Percentiles rank a stretch among this genome's conserved stretches.
phyloP scores from a whole-genome alignment of 2,797 vertebrate species.

The Anas bernieri region DNA sequence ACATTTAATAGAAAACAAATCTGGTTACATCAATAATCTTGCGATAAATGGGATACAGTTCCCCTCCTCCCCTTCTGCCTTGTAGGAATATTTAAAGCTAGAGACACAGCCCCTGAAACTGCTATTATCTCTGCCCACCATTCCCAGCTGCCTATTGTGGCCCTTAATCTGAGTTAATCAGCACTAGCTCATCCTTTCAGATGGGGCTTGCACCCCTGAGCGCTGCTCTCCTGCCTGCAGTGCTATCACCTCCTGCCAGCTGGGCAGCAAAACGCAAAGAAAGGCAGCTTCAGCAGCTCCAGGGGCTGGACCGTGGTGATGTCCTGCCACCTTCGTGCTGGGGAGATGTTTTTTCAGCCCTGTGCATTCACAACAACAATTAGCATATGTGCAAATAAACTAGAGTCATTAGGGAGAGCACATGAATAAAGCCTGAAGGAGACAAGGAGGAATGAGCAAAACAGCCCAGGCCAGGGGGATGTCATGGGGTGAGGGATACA shows the following conservation, averaged over 20 bases:
- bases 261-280: not conserved
- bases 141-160: slow-evolving; percentile 38
- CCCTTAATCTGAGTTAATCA: slow-evolving; percentile 57
- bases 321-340: not conserved
- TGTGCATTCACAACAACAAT: not conserved
- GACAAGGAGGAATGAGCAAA: not conserved
- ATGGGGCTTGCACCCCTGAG: not conserved
- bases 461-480: not conserved
- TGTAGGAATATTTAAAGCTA: not conserved
- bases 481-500: not conserved
- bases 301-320: not conserved
- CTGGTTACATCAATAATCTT: not conserved
- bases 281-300: not conserved
- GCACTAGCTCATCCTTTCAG: not conserved
- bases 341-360: not conserved
- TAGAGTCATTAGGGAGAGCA: not conserved
- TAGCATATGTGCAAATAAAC: not conserved
- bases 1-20: not conserved
- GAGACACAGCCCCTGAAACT: not conserved
- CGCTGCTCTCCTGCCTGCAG: not conserved
- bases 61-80: not conserved
- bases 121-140: slow-evolving; percentile 30
- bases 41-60: not conserved
- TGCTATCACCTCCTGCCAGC: slow-evolving; percentile 23
- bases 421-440: not conserved